Base-by-base conservation (phyloP, 2,888 invertebrate species). In the Oscheius sp. region DNA sequence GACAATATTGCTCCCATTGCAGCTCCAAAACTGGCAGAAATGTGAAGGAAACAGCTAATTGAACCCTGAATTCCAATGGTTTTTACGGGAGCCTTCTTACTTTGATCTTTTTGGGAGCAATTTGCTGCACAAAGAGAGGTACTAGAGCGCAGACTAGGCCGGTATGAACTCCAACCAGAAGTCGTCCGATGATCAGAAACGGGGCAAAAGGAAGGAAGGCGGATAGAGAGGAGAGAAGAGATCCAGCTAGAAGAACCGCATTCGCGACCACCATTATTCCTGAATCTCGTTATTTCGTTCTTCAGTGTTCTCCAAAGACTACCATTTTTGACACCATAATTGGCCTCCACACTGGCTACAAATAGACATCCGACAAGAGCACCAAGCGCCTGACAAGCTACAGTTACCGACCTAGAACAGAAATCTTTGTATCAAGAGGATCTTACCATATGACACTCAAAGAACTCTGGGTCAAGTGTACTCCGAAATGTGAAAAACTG, bases 1-100 rank as follows among this genome's bases (percentile, higher is more conserved):
- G 86, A 86, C 48, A 87, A 75, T 37, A 87, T 74, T 7, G 83
- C 87, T n/a, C 81, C 87, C 2, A 85, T 60, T 1, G 86, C 83
- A 1, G 86, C 79, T 5, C 87, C 87, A 33, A 85, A 79, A 73
- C 85, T 85, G 0, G 87, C 86, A 1, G 84, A 78, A 21, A 87
- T 87, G 76, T 87, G 87, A 21, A 87, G 79, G 55, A 84, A 86
- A 60, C 84, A 84, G 51, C 79, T 77, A 60, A 84, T 76, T 1
- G 82, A 79, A 32, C 84, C 83, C 75, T 79, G 35, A 37, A 73
- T 42, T 7, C 58, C 42, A 42, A 51, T 62, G 13, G 2, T 11
- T 73, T 9, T 3, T 10, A 21, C 13, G 3, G 47, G n/a, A 11
- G 21, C 10, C 50, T 11, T n/a, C 68, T 48, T 37, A 85, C 85